Base-by-base conservation (phyloP, 1,140 invertebrate genomes). In the Drosophila melanica region DNA sequence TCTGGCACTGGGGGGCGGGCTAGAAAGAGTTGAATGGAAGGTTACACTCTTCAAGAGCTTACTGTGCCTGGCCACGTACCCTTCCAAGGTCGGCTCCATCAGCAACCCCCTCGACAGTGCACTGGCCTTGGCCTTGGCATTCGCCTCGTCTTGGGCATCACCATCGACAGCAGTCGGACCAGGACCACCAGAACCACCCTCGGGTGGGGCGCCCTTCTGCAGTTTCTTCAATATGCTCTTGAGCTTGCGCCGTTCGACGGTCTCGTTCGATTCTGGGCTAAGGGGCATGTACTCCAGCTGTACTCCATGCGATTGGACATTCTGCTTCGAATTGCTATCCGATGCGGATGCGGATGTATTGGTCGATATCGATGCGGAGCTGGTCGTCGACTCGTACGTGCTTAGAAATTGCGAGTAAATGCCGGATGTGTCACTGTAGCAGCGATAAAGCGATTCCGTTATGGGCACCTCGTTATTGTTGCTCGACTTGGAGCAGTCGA, bases 11-110 rank as follows among this genome's bases (percentile, higher is more conserved):
- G 92, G 92, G 12, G 96, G 96, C 54, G 96, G 96, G 80, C 96
- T 96, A 72, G 95, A 95, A 82, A 97, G 93, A 63, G 96, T 97
- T 90, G 96, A 93, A 92, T 97, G 96, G 92, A 97, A 97, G 55
- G 96, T 97, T 54, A 97, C 96, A 92, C 96, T 97, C 93, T 97
- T 97, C 39, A 96, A 94, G 87, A 97, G 94, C 91, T 97, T 97
- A 63, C 96, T 96, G 92, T 97, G 96, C 89, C 97, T 93, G 35
- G 96, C 96, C 20, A 96, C 96, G 92, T 97, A 97, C 47, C 96
- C 97, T 93, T 96, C 95, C 65, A 97, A 93, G 45, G 96, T 97
- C 51, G 95, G 96, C 37, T 96, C 90, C 75, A 67, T 79, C 42
- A 80, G 73, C 54, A 91, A 69, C 39, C 66, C 74, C 60, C 76